Evolutionary conservation across 1,140 invertebrate species (phyloP), one percentile per base, ranked within the genome.

Genomic region (Lasioglossum albipes): DNA sequence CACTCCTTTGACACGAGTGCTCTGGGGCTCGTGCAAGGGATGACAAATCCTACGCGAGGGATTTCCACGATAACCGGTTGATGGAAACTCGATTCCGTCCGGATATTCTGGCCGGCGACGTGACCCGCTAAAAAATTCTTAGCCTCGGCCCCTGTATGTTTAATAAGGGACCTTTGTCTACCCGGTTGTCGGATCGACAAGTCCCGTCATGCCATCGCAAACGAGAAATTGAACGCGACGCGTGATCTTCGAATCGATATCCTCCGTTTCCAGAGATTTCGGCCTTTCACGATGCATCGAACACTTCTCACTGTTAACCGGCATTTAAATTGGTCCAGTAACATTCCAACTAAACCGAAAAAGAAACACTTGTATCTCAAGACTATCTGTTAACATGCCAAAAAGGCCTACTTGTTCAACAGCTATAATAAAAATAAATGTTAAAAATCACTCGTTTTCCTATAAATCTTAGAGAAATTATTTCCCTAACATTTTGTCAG

Each of bases 1-100:
- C 84, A 86, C 81, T 87, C 87, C 90, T 91, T 88, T 89, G 87
- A 90, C 86, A 82, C 81, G 83, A 86, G 82, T 85, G 77, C 49
- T 13, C 72, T 66, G 41, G 83, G 57, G 72, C 75, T 65, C 27
- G 75, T 68, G 67, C 66, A 36, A 68, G 69, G 79, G 64, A 83
- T 69, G 72, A 76, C 79, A 85, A 89, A 89, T 88, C 81, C 69
- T 66, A 65, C 74, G 54, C 81, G 75, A 84, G 85, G 71, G 76
- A 82, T 86, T 84, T 90, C 77, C 68, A 52, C 75, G 75, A 78
- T 62, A 78, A 64, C 68, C 45, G 54, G 59, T 75, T 75, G 83
- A 71, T 75, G 79, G 84, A 84, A 81, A 85, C 79, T 79, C 84
- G 74, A 83, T 86, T 81, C 74, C 73, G 69, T 80, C 79, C 68